Conservation (phyloP, 2,797 vertebrate species). For the Muscicapa comitata region DNA sequence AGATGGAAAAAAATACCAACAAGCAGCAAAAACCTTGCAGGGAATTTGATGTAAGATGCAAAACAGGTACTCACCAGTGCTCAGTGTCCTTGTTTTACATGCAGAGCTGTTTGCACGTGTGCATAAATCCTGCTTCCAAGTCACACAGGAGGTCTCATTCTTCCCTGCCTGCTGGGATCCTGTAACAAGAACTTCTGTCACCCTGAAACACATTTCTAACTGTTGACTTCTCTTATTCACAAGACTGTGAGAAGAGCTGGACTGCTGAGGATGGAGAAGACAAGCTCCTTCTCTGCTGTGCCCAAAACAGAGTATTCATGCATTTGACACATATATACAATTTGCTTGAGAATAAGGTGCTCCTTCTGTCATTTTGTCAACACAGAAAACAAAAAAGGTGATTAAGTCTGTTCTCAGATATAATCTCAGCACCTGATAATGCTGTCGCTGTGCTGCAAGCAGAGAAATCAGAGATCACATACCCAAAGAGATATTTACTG, state of each 20-base stretch:
- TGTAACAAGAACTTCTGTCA: background rate
- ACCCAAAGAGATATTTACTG: background rate
- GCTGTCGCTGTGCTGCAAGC: background rate
- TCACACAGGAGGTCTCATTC: rapidly evolving
- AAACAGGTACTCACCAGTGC: background rate
- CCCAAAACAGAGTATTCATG: background rate
- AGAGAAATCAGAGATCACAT: background rate
- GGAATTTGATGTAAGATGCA: background rate
- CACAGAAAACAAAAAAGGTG: background rate
- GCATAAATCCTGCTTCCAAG: background rate
- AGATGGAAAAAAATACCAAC: background rate
- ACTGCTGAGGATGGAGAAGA: background rate
- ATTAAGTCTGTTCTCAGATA: background rate
- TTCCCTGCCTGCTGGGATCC: background rate
- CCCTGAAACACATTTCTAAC: background rate
- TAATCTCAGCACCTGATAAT: background rate
- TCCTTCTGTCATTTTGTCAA: background rate
- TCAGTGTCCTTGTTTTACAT: background rate
- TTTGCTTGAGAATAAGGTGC: background rate
- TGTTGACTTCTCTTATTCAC: background rate
- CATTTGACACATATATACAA: background rate
- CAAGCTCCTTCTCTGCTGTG: background rate
- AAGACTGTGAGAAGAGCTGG: background rate
- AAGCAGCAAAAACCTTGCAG: background rate
- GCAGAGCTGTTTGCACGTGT: rapidly evolving